A percentile compares a stretch with the other conserved stretches of the same genome.
Evolutionary conservation across 2,888 invertebrate genomes (phyloP).

Genomic region (Thelaira solivaga): DNA sequence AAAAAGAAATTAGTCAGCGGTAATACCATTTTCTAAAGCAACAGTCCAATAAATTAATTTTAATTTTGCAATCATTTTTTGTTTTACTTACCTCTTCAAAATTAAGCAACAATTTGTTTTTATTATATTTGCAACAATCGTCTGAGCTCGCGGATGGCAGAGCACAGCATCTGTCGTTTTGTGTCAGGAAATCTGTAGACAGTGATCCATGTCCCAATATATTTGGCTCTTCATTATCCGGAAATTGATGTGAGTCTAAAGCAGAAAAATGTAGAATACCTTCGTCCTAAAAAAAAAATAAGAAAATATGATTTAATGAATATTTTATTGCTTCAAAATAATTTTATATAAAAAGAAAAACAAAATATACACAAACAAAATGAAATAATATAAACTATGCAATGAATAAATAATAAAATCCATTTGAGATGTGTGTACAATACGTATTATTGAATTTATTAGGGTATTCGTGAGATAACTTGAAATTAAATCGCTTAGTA

Average conservation of each 20-base stretch:
- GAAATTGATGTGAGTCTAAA: slow-evolving; percentile 70
- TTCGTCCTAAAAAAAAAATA: slow-evolving; percentile 68
- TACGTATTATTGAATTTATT: no score
- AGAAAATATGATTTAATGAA: slow-evolving; percentile 20
- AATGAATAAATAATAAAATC: no score
- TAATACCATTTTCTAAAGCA: not conserved
- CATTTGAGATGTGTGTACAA: no score
- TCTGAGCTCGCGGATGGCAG: slow-evolving; percentile 33
- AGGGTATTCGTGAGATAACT: no score
- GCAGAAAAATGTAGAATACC: slow-evolving; percentile 64
- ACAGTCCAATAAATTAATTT: not conserved
- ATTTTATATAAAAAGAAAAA: slow-evolving; percentile 33
- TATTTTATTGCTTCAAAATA: not conserved
- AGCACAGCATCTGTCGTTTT: slow-evolving; percentile 54
- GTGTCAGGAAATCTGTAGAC: slow-evolving; percentile 35
- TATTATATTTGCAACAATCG: slow-evolving; percentile 65
- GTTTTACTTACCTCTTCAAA: slow-evolving; percentile 76
- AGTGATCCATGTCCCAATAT: slow-evolving; percentile 71
- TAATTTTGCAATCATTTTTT: no score
- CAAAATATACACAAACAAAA: no score
- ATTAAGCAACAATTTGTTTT: slow-evolving; percentile 73
- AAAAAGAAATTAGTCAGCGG: no score
- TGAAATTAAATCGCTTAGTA: no score
- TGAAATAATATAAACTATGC: not conserved
- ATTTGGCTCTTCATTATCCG: slow-evolving; percentile 73